phyloP scores from a whole-genome alignment of 2,113 vertebrate genomes.

The Polyodon spathula region DNA sequence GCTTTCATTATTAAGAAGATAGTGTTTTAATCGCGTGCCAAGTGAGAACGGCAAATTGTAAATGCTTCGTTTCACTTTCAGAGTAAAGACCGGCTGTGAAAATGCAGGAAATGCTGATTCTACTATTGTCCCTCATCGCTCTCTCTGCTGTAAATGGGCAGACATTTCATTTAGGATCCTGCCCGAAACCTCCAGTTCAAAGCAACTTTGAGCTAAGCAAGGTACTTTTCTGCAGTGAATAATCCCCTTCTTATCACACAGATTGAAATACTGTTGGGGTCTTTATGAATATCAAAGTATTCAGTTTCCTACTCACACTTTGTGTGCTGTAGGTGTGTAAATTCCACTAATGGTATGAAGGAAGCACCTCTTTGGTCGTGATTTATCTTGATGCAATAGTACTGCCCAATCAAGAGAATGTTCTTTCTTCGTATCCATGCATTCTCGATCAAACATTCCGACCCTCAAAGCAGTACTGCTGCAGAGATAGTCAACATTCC shows the following conservation, averaged over 20 bases:
- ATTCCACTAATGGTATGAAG: no score
- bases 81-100: slow-evolving; percentile 23
- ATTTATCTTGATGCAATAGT: no score
- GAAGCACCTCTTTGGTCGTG: no score
- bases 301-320: no score
- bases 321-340: no score
- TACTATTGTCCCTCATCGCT: slow-evolving; percentile 27
- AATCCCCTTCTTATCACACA: background rate
- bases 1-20: background rate
- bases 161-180: slow-evolving; percentile 68
- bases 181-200: slow-evolving; percentile 69
- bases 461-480: no score
- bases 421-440: no score
- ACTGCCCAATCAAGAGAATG: no score
- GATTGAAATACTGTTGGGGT: background rate
- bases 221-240: slow-evolving; percentile 43
- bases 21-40: background rate
- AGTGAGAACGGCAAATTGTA: background rate
- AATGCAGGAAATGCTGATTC: slow-evolving; percentile 35
- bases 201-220: slow-evolving; percentile 62
- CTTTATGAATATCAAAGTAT: background rate
- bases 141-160: slow-evolving; percentile 45
- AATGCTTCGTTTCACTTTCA: background rate
- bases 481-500: no score
- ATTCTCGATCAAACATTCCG: no score